phyloP scores from a whole-genome alignment of 1,140 invertebrate genomes.

The Cherax destructor region DNA sequence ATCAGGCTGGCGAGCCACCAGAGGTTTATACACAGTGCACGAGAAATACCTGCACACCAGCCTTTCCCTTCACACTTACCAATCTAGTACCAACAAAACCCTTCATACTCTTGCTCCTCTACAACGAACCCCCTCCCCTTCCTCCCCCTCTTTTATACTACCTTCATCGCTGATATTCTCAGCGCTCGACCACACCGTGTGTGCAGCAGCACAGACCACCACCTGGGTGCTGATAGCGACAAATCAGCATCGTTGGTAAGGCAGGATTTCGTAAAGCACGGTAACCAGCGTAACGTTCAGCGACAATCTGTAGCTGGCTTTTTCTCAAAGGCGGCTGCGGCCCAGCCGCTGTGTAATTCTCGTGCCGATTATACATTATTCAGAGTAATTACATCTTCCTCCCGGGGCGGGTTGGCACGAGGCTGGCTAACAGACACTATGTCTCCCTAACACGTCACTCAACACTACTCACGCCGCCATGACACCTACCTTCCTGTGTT shows the following conservation, averaged over 20 bases:
- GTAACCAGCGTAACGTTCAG: not conserved
- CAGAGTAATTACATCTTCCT: constrained; percentile 16
- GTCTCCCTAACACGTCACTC: constrained; percentile 4
- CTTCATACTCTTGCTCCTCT: not conserved
- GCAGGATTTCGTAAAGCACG: not conserved
- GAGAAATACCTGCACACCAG: too few relatives aligned
- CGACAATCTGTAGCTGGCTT: not conserved
- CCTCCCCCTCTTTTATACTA: not conserved
- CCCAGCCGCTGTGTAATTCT: not conserved
- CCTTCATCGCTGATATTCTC: not conserved
- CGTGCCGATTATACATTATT: not conserved
- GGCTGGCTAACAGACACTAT: constrained; percentile 1
- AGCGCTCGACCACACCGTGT: not conserved
- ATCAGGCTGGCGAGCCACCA: too few relatives aligned
- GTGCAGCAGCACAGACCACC: not conserved
- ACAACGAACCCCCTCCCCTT: not conserved
- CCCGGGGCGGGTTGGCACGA: not conserved
- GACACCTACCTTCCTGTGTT: not conserved
- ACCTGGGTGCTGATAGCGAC: not conserved
- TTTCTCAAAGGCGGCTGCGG: not conserved
- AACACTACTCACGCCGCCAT: not conserved
- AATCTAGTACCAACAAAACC: not conserved
- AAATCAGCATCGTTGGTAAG: not conserved
- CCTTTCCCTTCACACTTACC: not conserved
- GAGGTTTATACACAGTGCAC: too few relatives aligned